phyloP scores from a whole-genome alignment of 2,113 vertebrate genomes.

The Calyptomena viridis region DNA sequence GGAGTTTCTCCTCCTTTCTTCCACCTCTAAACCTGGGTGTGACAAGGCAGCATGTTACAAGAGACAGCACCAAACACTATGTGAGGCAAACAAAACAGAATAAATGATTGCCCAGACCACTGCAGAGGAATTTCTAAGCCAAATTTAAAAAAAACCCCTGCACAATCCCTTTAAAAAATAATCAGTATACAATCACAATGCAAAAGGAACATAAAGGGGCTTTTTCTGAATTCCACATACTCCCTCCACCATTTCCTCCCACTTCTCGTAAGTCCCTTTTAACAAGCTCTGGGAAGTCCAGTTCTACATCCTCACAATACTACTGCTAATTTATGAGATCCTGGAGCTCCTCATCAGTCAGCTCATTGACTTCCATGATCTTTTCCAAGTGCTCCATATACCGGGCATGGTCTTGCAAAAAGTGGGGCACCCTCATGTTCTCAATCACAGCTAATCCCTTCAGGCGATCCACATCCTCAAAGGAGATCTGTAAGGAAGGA shows the following conservation, averaged over 20 bases:
- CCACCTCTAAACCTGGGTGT: neutral
- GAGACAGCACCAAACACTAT: neutral
- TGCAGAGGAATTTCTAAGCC: neutral
- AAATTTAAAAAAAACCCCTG: neutral
- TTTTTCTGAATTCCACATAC: neutral
- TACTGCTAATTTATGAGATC: slow-evolving; percentile 66
- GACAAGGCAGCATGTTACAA: neutral
- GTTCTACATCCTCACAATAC: neutral
- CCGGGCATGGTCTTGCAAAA: slow-evolving; percentile 82
- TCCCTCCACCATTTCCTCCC: neutral
- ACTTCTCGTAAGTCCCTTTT: neutral
- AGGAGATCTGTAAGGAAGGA: slow-evolving; percentile 81
- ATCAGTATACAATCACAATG: neutral
- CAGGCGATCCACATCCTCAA: slow-evolving; percentile 89
- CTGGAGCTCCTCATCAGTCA: slow-evolving; percentile 85
- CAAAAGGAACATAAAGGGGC: neutral
- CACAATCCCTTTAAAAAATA: neutral
- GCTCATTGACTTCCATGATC: slow-evolving; percentile 90
- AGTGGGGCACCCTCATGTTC: slow-evolving; percentile 87
- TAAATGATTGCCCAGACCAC: neutral
- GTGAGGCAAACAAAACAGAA: neutral
- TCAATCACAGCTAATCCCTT: slow-evolving; percentile 81
- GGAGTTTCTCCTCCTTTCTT: neutral
- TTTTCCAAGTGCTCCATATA: slow-evolving; percentile 88
- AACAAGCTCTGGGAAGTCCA: neutral